Conservation (phyloP, 2,888 invertebrate genomes). For the Cantharis flavilabris region DNA sequence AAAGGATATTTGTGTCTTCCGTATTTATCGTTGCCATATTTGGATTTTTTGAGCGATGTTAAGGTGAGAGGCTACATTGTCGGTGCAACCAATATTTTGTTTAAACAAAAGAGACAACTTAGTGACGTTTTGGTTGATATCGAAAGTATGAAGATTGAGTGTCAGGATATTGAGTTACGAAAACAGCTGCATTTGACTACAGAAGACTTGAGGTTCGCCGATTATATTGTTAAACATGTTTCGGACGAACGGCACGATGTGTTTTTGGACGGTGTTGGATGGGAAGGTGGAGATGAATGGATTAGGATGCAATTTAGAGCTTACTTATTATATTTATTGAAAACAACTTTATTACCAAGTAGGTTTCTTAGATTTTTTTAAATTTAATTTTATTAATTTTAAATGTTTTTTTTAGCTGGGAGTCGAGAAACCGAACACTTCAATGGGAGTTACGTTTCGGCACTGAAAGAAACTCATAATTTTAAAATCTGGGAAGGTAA, state of each 20-base stretch:
- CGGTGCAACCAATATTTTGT: constrained; percentile 98
- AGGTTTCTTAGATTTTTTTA: constrained; percentile 30
- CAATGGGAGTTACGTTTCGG: constrained; percentile 79
- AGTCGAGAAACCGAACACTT: constrained; percentile 85
- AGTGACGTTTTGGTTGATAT: constrained; percentile 92
- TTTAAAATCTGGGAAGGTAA: constrained; percentile 82
- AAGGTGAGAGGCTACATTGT: constrained; percentile 86
- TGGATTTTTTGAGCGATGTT: constrained; percentile 87
- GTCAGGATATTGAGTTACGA: constrained; percentile 76
- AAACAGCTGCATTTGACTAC: constrained; percentile 87
- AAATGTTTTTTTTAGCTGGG: constrained; percentile 64
- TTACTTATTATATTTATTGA: constrained; percentile 79
- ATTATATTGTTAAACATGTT: constrained; percentile 83
- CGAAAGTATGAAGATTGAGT: constrained; percentile 83
- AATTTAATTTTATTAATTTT: neutral
- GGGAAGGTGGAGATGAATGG: constrained; percentile 97
- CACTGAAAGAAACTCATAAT: constrained; percentile 88
- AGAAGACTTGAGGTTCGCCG: constrained; percentile 90
- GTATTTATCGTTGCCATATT: constrained; percentile 91
- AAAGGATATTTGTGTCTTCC: constrained; percentile 94
- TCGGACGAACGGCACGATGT: constrained; percentile 68
- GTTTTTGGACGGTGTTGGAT: constrained; percentile 73
- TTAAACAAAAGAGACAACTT: constrained; percentile 91
- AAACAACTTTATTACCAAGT: constrained; percentile 79
- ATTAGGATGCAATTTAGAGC: constrained; percentile 91